Base-by-base conservation (phyloP, 2,888 invertebrate species). In the Pristionchus arcanus region DNA sequence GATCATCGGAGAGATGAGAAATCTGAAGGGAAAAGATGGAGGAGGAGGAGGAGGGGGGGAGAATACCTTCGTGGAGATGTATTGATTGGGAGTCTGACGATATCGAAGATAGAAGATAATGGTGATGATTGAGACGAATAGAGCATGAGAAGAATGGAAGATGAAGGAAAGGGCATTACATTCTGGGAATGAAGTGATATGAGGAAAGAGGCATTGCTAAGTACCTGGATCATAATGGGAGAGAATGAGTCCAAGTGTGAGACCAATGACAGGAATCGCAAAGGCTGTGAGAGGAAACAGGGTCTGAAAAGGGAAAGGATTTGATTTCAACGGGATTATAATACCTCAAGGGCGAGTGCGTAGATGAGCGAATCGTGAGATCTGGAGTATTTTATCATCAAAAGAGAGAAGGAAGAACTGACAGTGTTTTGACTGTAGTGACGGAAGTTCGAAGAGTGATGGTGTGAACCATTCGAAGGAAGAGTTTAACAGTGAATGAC, bases 11-110 rank as follows among this genome's bases (percentile, higher is more conserved):
- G 28, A 68, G 68, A 68, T 68, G 68, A 34, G 31, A 28, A 31
- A 68, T 68, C 68, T 77, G 21, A 77, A 25, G 42, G 74, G 63
- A 63, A 21, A 42, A 77, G 74, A 77, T 25, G 42, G 21, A 42
- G 25, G 21, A 21, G 28, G 74, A 21, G n/a, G n/a, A 25, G 21
- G 42, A 77, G 15, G 74, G 42, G 74, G 37, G 28, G 42, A 21
- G 74, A 25, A 21, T 21, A 77, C 74, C n/a, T 77, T 77, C 2
- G 74, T 77, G 74, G 74, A 77, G 42, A 77, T 77, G 74, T 37
- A 77, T 25, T 77, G 74, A 77, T 77, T 77, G 25, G 74, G 74
- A 42, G 74, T 77, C 74, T 77, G 74, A 42, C 31, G 74, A 25
- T 37, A 77, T 37, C 74, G 37, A 13, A 77, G 42, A 77, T 77